Evolutionary conservation across 2,888 invertebrate genomes (phyloP).

Genomic region (Apotomis capreana): DNA sequence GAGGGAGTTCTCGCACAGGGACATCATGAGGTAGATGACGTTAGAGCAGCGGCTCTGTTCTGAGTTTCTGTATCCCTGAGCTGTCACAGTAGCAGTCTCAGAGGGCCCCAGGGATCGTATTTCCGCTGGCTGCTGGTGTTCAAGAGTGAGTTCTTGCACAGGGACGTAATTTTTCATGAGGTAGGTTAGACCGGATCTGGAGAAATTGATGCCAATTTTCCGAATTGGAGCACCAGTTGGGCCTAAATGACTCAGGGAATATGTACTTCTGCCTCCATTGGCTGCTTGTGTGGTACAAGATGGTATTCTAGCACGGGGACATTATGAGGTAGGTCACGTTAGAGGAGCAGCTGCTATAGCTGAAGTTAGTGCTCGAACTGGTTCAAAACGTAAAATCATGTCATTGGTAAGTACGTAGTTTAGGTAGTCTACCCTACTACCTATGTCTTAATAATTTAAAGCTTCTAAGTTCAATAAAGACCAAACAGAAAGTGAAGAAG

Average conservation of each 20-base stretch:
- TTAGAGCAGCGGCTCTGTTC: slow-evolving; percentile 82
- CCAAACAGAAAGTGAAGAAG: too few relatives aligned
- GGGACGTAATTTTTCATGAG: slow-evolving; percentile 89
- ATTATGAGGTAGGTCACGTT: too few relatives aligned
- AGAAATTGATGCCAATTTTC: background rate
- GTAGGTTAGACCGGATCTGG: slow-evolving; percentile 48
- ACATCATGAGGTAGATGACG: slow-evolving; percentile 87
- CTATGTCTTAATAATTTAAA: too few relatives aligned
- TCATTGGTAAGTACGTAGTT: too few relatives aligned
- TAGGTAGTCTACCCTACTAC: too few relatives aligned
- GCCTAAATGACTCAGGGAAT: slow-evolving; percentile 79
- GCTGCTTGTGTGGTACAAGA: too few relatives aligned
- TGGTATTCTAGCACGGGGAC: too few relatives aligned
- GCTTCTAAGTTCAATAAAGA: too few relatives aligned
- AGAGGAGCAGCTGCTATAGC: slow-evolving; percentile 83
- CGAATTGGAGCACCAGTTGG: too few relatives aligned
- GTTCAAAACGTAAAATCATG: too few relatives aligned
- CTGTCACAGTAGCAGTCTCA: slow-evolving; percentile 93
- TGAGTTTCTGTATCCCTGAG: slow-evolving; percentile 92
- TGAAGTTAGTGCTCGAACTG: too few relatives aligned
- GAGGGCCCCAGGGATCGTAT: slow-evolving; percentile 97
- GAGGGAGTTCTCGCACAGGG: slow-evolving; percentile 93
- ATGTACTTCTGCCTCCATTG: slow-evolving; percentile 34
- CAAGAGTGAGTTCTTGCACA: slow-evolving; percentile 95
- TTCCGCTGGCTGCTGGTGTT: slow-evolving; percentile 99